phyloP scores from a whole-genome alignment of 2,797 vertebrate species.

The Brotula barbata region DNA sequence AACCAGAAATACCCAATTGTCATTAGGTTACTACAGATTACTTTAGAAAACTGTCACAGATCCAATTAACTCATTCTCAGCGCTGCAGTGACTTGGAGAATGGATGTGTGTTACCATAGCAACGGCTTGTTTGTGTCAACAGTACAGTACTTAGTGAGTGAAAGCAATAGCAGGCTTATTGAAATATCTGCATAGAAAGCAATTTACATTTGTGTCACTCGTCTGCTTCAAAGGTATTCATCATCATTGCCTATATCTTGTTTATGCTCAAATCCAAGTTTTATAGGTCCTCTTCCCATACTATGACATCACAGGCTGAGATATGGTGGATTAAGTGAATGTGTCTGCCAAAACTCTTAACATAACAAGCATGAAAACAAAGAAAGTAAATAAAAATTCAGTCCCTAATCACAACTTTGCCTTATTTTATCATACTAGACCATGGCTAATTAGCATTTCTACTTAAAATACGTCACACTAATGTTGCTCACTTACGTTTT shows the following conservation, averaged over 20 bases:
- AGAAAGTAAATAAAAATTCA: no score
- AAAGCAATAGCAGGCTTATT: conserved; percentile 10
- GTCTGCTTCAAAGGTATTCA: background rate
- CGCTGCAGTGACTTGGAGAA: conserved; percentile 4
- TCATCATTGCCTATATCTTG: background rate
- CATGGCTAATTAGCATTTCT: no score
- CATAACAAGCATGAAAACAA: no score
- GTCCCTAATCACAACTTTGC: no score
- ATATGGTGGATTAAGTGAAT: no score
- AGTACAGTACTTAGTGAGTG: background rate
- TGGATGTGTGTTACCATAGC: conserved; percentile 53
- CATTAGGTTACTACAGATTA: conserved; percentile 28
- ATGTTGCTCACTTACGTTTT: no score
- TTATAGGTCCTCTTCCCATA: no score
- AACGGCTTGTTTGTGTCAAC: conserved; percentile 42
- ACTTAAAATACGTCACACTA: no score
- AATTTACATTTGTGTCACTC: background rate
- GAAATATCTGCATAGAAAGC: conserved; percentile 14
- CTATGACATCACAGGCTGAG: no score
- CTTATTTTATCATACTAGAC: no score
- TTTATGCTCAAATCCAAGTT: no score
- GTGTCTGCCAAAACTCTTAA: no score
- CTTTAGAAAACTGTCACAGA: conserved; percentile 21
- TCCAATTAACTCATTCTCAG: conserved; percentile 34
- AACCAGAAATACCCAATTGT: conserved; percentile 8